Percentiles rank a stretch among this genome's conserved stretches.
phyloP scores from a whole-genome alignment of 1,140 invertebrate genomes.

The Portunus trituberculatus region DNA sequence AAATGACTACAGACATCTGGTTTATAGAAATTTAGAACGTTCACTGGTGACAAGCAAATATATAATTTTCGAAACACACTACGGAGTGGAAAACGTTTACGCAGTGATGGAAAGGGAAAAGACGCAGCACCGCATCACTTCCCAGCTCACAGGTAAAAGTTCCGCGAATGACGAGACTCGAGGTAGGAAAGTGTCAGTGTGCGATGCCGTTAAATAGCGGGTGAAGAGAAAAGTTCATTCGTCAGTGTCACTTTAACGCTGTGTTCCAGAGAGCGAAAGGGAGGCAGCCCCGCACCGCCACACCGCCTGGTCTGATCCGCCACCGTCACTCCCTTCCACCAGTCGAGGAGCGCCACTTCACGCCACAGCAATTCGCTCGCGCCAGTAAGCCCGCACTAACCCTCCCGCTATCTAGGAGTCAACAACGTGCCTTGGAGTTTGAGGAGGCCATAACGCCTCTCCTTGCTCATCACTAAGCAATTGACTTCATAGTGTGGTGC shows the following conservation, averaged over 20 bases:
- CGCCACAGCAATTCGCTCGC: neutral
- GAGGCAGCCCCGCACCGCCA: neutral
- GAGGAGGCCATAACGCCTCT: conserved; percentile 5
- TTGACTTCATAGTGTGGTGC: neutral
- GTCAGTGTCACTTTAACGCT: neutral
- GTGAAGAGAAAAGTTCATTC: neutral
- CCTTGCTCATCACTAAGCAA: conserved; percentile 12
- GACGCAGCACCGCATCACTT: too few species aligned
- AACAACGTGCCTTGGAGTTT: neutral
- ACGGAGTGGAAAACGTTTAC: too few species aligned
- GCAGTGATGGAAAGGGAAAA: too few species aligned
- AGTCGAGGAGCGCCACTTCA: neutral
- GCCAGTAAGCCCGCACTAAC: neutral
- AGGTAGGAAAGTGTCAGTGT: neutral
- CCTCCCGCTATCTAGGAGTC: neutral
- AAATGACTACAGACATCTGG: too few species aligned
- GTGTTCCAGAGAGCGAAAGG: neutral
- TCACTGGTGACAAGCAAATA: too few species aligned
- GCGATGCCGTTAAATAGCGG: neutral
- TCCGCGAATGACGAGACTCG: neutral
- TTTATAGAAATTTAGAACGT: too few species aligned
- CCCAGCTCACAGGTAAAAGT: too few species aligned
- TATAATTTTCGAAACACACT: too few species aligned
- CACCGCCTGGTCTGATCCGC: neutral
- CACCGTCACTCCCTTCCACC: neutral